Base-by-base conservation (phyloP, 1,140 invertebrate genomes). In the Conus betulinus region DNA sequence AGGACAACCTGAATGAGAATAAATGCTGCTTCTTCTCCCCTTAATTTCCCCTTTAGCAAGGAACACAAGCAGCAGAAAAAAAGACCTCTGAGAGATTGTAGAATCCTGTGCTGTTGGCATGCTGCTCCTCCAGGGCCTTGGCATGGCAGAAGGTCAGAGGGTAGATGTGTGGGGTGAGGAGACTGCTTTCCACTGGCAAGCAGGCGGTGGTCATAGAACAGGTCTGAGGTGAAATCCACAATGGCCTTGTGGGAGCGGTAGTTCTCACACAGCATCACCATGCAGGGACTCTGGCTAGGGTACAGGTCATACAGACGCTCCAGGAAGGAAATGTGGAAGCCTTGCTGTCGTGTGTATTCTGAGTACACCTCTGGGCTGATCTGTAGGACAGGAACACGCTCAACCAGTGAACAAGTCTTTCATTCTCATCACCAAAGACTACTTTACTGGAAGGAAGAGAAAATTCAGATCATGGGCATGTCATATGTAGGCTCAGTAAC, bases 211-310 rank as follows among this genome's bases (percentile, higher is more conserved):
- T 97, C 97, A 94, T 98, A 98, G 93, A 98, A 98, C 0, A 97
- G 95, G 90, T 97, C 97, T 0, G 97, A 98, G 2, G 97, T 98
- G 92, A 97, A 97, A 90, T 96, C 94, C 55, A 98, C 97, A 55
- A 98, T 98, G 55, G 97, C 97, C 85, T 97, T 96, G 94, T 98
- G 98, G 0, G 98, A 97, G 71, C 98, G 96, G 93, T 98, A 98
- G 93, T 98, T 98, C 94, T 98, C 97, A 92, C 97, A 97, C 0
- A 98, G 95, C 89, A 98, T 96, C 71, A 98, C 97, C 94, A 97
- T 97, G 94, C 97, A 98, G 0, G 97, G 97, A 93, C 97, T 97
- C 71, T 96, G 96, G 2, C 96, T 94, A 0, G 97, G 97, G 93
- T 98, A 98, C 71, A 97, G 96, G 88, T 97, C 97, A 92, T 98